A percentile compares a stretch with the other conserved stretches of the same genome.
Conservation (phyloP, 2,797 vertebrate species). For the Neostethus bicornis region DNA sequence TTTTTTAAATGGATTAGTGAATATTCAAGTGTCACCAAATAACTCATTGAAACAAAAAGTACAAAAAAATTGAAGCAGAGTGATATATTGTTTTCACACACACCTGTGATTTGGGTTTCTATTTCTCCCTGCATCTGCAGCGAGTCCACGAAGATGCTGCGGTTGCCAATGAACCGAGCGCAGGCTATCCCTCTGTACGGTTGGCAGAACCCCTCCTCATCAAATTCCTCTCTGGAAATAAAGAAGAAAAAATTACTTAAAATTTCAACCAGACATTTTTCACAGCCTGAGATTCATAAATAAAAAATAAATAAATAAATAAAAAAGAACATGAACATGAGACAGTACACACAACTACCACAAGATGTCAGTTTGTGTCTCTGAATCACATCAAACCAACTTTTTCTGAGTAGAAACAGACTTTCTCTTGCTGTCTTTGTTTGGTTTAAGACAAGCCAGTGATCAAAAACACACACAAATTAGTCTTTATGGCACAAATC, state of each 20-base stretch:
- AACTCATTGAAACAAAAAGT: neutral
- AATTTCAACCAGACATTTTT: too few species aligned
- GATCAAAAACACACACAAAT: conserved; percentile 10
- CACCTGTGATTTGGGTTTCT: conserved; percentile 98
- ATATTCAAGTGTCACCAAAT: too few species aligned
- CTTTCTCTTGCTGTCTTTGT: conserved; percentile 22
- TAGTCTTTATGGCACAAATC: conserved; percentile 24
- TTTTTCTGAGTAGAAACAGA: conserved; percentile 1
- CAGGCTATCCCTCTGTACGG: conserved; percentile 97
- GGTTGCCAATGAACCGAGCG: conserved; percentile 94
- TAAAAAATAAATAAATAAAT: too few species aligned
- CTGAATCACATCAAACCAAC: conserved; percentile 6
- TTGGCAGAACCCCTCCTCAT: conserved; percentile 97
- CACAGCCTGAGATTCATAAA: too few species aligned
- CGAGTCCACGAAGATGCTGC: conserved; percentile 96
- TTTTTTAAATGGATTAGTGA: too few species aligned
- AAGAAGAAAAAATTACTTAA: neutral
- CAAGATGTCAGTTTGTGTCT: conserved; percentile 64
- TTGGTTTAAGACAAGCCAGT: conserved; percentile 31
- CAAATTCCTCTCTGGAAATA: conserved; percentile 86
- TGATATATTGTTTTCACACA: conserved; percentile 9
- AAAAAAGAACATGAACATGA: neutral
- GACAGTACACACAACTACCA: conserved; percentile 46
- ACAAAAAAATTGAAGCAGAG: neutral
- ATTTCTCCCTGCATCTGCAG: conserved; percentile 98